Base-by-base conservation (phyloP, 2,113 vertebrate genomes). In the Percina caprodes region DNA sequence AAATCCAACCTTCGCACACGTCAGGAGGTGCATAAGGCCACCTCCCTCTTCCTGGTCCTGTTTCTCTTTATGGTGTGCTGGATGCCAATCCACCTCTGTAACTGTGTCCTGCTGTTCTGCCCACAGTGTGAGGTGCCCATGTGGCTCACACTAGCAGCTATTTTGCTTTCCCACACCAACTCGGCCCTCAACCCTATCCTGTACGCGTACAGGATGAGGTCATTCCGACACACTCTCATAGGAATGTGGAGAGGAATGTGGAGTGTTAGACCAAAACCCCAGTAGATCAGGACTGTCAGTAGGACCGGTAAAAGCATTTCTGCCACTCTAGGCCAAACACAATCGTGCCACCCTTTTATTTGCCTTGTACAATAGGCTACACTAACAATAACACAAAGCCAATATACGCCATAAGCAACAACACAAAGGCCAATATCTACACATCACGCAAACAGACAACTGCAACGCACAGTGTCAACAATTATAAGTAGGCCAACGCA, bases 151-250 rank as follows among this genome's bases (percentile, higher is more conserved):
- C 84, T 93, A 23, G 65, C 69, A 21, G 80, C 91, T 39, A 89
- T 72, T 49, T 82, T 94, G 35, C 87, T 95, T 12, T 94, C 94
- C 67, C 90, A 94, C 62, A 75, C 85, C 77, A 95, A 91, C 84
- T 93, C 92, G 4, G 92, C 88, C 63, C 83, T 93, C 77, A 96
- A 95, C 84, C 90, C 35, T 0, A 67, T 94, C 51, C 81, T 95
- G 63, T 95, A 92, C 9, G 90, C 92, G 1, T 93, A 92, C 70
- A 91, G 87, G 51, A 92, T 94, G 86, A 92, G 88, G 80, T 89
- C 92, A 0, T 93, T 94, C 79, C 59, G 91, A 14, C 73, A 77
- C 12, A 86, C 91, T 5, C 89, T 94, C 54, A 84, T 67, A 15
- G 65, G 6, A 35, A 85, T 90, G 39, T 88, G 77, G 67, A 62